Evolutionary conservation across 2,113 vertebrate species (phyloP).

Genomic region (Zosterops pallidus): DNA sequence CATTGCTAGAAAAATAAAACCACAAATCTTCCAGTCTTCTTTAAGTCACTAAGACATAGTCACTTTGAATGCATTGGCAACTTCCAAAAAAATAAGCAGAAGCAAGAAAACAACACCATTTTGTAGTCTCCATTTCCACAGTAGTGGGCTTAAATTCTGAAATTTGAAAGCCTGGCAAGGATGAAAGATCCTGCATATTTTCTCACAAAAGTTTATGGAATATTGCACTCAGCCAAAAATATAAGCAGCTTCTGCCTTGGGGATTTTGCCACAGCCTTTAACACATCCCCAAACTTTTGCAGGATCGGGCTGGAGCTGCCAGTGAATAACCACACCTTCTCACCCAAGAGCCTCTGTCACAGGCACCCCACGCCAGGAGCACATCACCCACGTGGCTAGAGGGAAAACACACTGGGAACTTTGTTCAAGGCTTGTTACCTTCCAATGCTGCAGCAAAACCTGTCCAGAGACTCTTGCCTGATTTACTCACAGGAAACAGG

Average conservation of each 20-base stretch:
- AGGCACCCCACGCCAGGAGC: not conserved
- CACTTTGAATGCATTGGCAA: constrained; percentile 4
- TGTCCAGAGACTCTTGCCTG: not conserved
- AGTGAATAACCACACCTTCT: not conserved
- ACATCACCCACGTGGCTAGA: fast-evolving
- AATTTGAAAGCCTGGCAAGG: not conserved
- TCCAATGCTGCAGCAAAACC: not conserved
- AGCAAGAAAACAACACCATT: not conserved
- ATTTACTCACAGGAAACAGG: not conserved
- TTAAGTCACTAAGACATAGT: not conserved
- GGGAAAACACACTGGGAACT: fast-evolving
- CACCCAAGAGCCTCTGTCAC: not conserved
- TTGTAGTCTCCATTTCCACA: not conserved
- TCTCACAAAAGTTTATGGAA: not conserved
- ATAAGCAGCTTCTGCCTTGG: not conserved
- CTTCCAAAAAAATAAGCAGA: not conserved
- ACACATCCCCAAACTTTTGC: not conserved
- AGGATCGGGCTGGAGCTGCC: not conserved
- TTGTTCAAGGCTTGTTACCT: not conserved
- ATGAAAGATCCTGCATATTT: not conserved
- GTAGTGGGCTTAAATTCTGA: not conserved
- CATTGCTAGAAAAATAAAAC: constrained; percentile 34
- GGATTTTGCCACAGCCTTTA: not conserved
- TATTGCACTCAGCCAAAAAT: not conserved
- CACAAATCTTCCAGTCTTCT: not conserved